phyloP scores from a whole-genome alignment of 2,113 vertebrate species.

The Actenoides hombroni region DNA sequence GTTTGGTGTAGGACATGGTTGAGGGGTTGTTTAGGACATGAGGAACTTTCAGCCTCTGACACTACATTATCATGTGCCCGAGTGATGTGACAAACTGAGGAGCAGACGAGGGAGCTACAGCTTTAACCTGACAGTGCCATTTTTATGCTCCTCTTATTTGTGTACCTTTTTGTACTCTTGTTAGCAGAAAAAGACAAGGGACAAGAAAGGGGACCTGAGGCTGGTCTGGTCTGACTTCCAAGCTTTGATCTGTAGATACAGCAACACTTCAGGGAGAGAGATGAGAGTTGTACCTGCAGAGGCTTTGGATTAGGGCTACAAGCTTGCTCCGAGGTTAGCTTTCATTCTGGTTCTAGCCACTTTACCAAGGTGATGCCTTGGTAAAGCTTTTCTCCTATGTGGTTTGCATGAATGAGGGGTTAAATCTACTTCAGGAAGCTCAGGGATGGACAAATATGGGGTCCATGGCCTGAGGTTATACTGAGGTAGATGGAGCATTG shows the following conservation, averaged over 20 bases:
- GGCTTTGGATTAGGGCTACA: background rate
- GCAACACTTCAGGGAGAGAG: background rate
- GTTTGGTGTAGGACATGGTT: background rate
- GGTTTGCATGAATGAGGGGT: background rate
- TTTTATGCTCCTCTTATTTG: background rate
- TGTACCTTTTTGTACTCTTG: background rate
- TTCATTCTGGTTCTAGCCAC: background rate
- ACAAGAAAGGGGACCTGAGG: background rate
- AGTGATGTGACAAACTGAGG: background rate
- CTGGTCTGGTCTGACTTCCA: background rate
- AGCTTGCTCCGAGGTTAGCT: background rate
- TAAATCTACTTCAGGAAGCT: background rate
- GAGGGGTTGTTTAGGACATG: background rate
- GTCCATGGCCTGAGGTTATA: background rate
- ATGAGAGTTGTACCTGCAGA: background rate
- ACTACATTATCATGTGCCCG: background rate
- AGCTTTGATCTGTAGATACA: background rate
- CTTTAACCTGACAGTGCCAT: background rate
- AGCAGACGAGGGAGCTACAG: background rate
- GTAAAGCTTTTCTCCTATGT: background rate
- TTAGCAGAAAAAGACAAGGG: background rate
- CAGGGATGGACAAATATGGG: background rate
- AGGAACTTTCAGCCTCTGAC: background rate
- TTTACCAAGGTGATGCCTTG: background rate
- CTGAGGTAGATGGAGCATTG: background rate